Evolutionary conservation across 2,113 vertebrate species (phyloP), one percentile per base, ranked within the genome.

Genomic region (Catagonus wagneri): DNA sequence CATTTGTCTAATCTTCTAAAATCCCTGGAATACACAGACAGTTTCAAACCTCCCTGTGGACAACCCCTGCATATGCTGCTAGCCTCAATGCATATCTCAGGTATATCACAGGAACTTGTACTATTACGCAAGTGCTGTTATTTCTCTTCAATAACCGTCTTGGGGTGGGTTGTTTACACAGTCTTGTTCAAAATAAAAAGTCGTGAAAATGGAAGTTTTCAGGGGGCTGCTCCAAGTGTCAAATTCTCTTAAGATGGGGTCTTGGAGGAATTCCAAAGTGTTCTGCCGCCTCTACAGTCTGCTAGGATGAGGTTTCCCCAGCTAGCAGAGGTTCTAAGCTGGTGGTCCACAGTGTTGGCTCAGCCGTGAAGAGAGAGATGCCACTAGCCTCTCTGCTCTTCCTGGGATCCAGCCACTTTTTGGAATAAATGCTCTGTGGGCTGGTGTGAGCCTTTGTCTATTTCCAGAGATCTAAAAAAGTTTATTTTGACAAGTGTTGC

Each of bases 231-330:
- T 11, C 11, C 17, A 50, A 15, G 0, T 3, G 14, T 29, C 44
- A 90, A 34, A 20, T 32, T 68, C 19, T 74, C 50, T 69, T 13
- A 50, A 17, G 5, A 34, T 50, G 50, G 9, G 10, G 12, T 16
- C 7, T 36, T 32, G 4, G 23, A 16, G 4, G 2, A 32, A 3
- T 15, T 61, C 14, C 20, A 34, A 39, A 19, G 3, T 3, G 6
- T 34, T n/a, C 8, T 71, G 14, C 15, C 4, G 8, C 1, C 2
- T 89, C 20, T 27, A 19, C 8, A 50, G 20, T 25, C 20, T 34
- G 50, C 32, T 74, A 0, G 11, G 3, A 32, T 22, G 20, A 12
- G 56, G 11, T 39, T 52, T 39, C 54, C 54, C 44, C 22, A 56
- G 34, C 9, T 7, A 29, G 10, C 7, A 15, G 9, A 50, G 6